Evolutionary conservation across 2,888 invertebrate genomes (phyloP).

Genomic region (Euzetes globulus): DNA sequence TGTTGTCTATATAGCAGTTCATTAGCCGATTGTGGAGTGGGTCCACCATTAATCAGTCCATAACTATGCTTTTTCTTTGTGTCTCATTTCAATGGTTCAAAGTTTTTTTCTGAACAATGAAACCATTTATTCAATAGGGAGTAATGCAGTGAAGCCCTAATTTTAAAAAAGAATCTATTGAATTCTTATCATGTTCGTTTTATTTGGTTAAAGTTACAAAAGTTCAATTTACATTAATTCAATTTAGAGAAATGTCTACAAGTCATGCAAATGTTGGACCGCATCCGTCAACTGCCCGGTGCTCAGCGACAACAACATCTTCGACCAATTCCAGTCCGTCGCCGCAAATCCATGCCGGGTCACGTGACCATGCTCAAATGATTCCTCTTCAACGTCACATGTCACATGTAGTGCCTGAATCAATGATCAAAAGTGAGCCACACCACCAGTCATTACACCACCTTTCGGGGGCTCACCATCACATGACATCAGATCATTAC

Average conservation of each 20-base stretch:
- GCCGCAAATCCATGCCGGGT: background rate
- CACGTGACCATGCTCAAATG: no score
- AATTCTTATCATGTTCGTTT: no score
- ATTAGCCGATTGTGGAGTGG: no score
- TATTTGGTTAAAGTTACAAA: background rate
- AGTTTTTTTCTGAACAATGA: no score
- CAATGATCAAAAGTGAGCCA: conserved; percentile 15
- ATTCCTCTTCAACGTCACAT: background rate
- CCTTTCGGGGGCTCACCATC: background rate
- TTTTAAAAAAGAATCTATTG: no score
- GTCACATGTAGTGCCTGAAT: conserved; percentile 3
- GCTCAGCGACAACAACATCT: background rate
- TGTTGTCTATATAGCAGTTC: no score
- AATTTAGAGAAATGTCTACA: background rate
- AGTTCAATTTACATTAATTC: background rate
- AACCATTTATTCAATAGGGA: no score
- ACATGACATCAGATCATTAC: background rate
- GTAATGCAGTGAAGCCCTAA: no score
- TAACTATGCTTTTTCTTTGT: no score
- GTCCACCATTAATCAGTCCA: no score
- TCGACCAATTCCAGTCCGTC: conserved; percentile 15
- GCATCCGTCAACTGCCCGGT: background rate
- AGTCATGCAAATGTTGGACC: conserved; percentile 5
- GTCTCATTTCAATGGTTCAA: no score
- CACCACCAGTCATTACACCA: background rate